A percentile compares a stretch with the other conserved stretches of the same genome.
These are phyloP conservation scores for Argyrosomus regius DNA, from an alignment of 2,797 vertebrate species.

Conservation along the genomic window DNA sequence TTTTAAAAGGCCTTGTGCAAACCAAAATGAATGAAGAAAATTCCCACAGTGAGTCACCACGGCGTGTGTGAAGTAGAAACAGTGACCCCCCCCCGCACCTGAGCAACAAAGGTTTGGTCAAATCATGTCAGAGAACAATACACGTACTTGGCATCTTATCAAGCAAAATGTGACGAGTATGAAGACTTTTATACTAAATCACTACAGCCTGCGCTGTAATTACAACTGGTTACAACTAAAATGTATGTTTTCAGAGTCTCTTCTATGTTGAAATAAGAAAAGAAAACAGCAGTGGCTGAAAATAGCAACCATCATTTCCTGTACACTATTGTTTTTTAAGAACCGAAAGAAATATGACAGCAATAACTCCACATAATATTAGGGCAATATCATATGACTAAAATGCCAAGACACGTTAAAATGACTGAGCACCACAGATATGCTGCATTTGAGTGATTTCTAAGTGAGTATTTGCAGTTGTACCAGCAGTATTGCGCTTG, in stretches of 20 bases:
- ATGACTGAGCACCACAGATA: not conserved
- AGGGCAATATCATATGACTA: not conserved
- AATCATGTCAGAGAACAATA: not conserved
- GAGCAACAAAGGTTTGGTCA: constrained; percentile 9
- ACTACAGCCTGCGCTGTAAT: not conserved
- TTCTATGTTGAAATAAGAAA: not conserved
- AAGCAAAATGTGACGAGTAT: not conserved
- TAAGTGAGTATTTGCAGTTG: not conserved
- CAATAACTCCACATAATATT: not conserved
- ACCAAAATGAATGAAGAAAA: constrained; percentile 29
- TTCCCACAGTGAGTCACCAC: constrained; percentile 53
- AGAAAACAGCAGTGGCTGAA: no score
- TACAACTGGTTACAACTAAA: not conserved
- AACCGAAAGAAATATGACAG: not conserved
- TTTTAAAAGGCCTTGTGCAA: constrained; percentile 15
- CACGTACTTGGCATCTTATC: not conserved
- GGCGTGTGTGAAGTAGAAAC: constrained; percentile 15
- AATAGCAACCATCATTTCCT: not conserved
- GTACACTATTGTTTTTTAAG: not conserved
- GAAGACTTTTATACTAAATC: not conserved
- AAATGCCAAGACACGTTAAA: not conserved
- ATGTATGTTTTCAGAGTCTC: not conserved
- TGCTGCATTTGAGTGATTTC: not conserved
- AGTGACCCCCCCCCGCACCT: not conserved
- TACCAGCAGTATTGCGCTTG: constrained; percentile 9